Evolutionary conservation across 2,113 vertebrate species (phyloP), one percentile per base, ranked within the genome.

Genomic region (Propithecus coquereli): DNA sequence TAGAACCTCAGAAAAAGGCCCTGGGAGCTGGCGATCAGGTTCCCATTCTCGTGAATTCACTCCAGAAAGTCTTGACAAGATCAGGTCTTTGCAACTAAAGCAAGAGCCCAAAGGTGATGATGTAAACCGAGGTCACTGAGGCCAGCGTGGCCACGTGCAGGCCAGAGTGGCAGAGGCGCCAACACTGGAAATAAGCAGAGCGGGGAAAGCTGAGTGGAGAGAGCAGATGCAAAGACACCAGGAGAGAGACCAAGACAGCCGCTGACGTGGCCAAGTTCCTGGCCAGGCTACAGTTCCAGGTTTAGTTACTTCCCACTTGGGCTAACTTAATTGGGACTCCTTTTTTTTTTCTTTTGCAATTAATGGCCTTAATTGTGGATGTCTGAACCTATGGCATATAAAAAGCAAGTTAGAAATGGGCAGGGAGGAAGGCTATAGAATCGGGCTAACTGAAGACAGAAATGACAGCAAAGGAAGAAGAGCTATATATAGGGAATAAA

Each of bases 401-500:
- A 90, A 30, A 25, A 71, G 47, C 34, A 14, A 27, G 52, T 88
- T 18, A 47, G 68, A 86, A 52, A 12, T 14, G 76, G 27, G 34
- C 5, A 9, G 43, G 71, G 11, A 54, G n/a, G 4, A 47, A 74
- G 76, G 40, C 47, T 43, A 40, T n/a, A 10, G n/a, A 34, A 27
- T 54, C 82, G 47, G 50, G 47, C 57, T 76, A 37, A 57, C 66
- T 22, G 34, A 70, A 88, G 61, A 68, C 2, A 17, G 70, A 91
- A 79, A 43, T 6, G 9, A 30, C 0, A 71, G 54, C 45, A 71
- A 45, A 59, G 47, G 59, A 76, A 22, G 65, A 68, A 68, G 43
- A 65, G 27, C n/a, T 4, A 7, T 2, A 14, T 0, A 32, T 0
- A 5, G 25, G 11, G 47, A 37, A 76, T 2, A 27, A 43, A 52